Percentiles rank a stretch among this genome's conserved stretches.
These are phyloP conservation scores for Antennarius maculatus DNA, from an alignment of 2,797 vertebrate genomes.

Conservation along the genomic window DNA sequence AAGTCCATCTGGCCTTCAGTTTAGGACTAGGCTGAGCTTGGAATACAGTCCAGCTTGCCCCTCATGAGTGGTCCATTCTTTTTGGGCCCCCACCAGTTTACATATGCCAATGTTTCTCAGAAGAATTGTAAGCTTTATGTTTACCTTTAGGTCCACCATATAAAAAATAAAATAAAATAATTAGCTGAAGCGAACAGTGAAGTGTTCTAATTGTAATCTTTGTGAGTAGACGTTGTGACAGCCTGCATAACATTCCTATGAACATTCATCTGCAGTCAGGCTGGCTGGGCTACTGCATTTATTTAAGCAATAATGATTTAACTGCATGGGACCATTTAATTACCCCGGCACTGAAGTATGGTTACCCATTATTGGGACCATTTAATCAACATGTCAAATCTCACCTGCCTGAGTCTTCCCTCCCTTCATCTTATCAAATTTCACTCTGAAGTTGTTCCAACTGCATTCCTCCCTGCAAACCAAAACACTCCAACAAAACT, in stretches of 20 bases:
- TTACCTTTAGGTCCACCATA: constrained; percentile 52
- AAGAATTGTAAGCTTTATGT: constrained; percentile 53
- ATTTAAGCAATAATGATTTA: too few relatives aligned
- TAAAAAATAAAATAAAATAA: constrained; percentile 30
- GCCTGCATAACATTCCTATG: constrained; percentile 23
- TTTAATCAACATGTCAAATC: constrained; percentile 60
- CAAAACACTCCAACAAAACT: constrained; percentile 39
- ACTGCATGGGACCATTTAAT: too few relatives aligned
- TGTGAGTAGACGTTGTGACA: constrained; percentile 23
- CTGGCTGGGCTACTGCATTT: too few relatives aligned
- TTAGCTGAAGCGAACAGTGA: constrained; percentile 30
- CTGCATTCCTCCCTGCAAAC: constrained; percentile 34
- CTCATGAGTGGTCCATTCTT: constrained; percentile 57
- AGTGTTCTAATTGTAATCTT: constrained; percentile 47
- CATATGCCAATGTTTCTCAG: constrained; percentile 55
- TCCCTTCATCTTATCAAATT: constrained; percentile 23
- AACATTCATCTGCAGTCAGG: constrained; percentile 9
- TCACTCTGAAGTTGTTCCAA: constrained; percentile 46
- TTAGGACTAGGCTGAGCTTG: constrained; percentile 14
- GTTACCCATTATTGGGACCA: constrained; percentile 45
- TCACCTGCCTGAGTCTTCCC: constrained; percentile 51
- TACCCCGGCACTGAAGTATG: background rate
- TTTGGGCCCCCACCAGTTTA: constrained; percentile 40
- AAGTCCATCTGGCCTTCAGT: constrained; percentile 39
- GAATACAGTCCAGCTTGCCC: constrained; percentile 12